Conservation (phyloP, 2,888 invertebrate genomes). For the Cosmia pyralina region DNA sequence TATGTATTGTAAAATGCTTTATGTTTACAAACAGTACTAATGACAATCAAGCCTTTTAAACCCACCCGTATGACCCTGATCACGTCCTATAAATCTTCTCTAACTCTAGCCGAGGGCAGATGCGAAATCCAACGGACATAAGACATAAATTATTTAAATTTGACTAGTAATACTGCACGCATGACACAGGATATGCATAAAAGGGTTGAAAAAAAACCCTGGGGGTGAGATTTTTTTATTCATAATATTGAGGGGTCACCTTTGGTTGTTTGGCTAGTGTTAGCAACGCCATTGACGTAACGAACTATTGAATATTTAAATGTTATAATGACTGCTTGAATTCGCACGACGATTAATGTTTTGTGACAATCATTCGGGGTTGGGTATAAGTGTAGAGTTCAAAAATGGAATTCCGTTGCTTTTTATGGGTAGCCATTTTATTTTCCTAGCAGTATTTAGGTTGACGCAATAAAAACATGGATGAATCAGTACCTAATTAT, state of each 20-base stretch:
- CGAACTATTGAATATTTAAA: constrained; percentile 83
- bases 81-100: constrained; percentile 64
- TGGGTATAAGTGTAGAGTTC: constrained; percentile 22
- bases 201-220: constrained; percentile 86
- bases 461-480: too few species aligned
- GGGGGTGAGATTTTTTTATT: constrained; percentile 86
- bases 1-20: neutral
- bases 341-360: constrained; percentile 82
- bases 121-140: constrained; percentile 82
- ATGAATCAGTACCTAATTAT: neutral
- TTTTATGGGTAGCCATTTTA: neutral
- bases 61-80: constrained; percentile 52
- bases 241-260: constrained; percentile 72
- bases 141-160: constrained; percentile 90
- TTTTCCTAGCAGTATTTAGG: constrained; percentile 1
- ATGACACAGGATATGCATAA: constrained; percentile 89
- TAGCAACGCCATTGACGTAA: constrained; percentile 80
- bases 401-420: constrained; percentile 12
- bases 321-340: constrained; percentile 67
- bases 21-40: constrained; percentile 24
- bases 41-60: constrained; percentile 43
- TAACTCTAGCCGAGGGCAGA: constrained; percentile 77
- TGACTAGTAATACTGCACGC: constrained; percentile 88
- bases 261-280: constrained; percentile 78
- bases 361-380: constrained; percentile 48